A percentile compares a stretch with the other conserved stretches of the same genome.
Evolutionary conservation across 2,797 vertebrate genomes (phyloP).

Genomic region (Gymnoscopelus braueri): DNA sequence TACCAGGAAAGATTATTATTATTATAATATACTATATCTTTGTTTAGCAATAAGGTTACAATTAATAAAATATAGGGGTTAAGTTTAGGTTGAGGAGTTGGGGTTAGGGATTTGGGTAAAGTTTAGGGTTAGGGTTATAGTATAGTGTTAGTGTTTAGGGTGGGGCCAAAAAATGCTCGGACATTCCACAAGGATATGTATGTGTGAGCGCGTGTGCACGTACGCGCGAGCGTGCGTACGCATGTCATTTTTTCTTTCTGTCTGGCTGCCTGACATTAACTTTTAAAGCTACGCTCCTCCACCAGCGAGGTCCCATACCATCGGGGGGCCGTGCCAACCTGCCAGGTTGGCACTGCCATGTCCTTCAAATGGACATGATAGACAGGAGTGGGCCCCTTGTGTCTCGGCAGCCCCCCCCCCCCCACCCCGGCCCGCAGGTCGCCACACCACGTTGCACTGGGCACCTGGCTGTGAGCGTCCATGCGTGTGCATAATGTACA

Average conservation of each 20-base stretch:
- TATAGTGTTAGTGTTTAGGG: too few relatives aligned
- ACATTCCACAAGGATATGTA: too few relatives aligned
- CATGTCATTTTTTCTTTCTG: slow-evolving; percentile 63
- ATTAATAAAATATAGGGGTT: too few relatives aligned
- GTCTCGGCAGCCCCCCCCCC: slow-evolving; percentile 56
- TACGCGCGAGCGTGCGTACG: too few relatives aligned
- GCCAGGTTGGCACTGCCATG: slow-evolving; percentile 27
- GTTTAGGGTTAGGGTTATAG: too few relatives aligned
- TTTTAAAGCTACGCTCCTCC: slow-evolving; percentile 71
- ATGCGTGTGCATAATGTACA: slow-evolving; percentile 8
- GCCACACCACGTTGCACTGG: slow-evolving; percentile 40
- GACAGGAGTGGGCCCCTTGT: slow-evolving; percentile 73
- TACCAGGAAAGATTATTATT: too few relatives aligned
- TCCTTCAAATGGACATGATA: slow-evolving; percentile 69
- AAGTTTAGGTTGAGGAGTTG: too few relatives aligned
- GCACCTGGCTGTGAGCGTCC: slow-evolving; percentile 41
- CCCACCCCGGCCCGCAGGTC: slow-evolving; percentile 65
- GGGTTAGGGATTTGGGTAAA: too few relatives aligned
- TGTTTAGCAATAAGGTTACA: too few relatives aligned
- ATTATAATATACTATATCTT: too few relatives aligned
- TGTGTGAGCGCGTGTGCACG: too few relatives aligned
- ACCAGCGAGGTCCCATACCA: slow-evolving; percentile 57
- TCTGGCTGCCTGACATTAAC: slow-evolving; percentile 64
- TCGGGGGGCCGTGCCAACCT: slow-evolving; percentile 52
- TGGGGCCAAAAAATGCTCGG: too few relatives aligned